Conservation (phyloP, 1,140 invertebrate genomes). For the Monochamus saltuarius region DNA sequence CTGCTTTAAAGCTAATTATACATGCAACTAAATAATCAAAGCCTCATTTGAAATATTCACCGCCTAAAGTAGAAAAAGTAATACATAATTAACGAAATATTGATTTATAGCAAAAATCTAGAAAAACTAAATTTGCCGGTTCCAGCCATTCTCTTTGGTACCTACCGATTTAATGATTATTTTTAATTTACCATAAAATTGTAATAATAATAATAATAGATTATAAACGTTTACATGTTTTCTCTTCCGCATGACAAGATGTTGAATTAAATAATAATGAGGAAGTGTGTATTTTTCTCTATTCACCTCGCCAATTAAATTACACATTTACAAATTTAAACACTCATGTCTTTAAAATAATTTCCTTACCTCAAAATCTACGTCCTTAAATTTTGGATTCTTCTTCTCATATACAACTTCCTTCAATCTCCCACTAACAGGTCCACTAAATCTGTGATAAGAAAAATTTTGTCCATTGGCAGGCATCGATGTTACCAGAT, state of each 20-base stretch:
- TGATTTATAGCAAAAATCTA: background rate
- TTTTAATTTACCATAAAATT: too few relatives aligned
- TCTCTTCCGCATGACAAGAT: background rate
- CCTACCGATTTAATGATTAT: too few relatives aligned
- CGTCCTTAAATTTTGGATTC: slow-evolving; percentile 13
- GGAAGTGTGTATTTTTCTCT: background rate
- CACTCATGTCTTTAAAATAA: background rate
- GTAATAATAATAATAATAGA: background rate
- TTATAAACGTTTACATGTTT: background rate
- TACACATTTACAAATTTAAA: background rate
- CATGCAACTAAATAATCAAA: too few relatives aligned
- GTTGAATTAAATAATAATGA: background rate
- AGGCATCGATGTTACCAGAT: background rate
- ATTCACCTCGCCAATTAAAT: background rate
- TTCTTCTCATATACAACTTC: slow-evolving; percentile 45
- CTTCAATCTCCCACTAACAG: slow-evolving; percentile 61
- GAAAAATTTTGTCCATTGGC: slow-evolving; percentile 57
- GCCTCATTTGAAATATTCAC: background rate
- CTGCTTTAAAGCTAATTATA: too few relatives aligned
- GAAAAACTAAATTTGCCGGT: background rate
- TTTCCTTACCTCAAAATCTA: slow-evolving; percentile 59
- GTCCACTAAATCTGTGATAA: slow-evolving; percentile 65
- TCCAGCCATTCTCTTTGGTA: background rate
- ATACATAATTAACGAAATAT: background rate
- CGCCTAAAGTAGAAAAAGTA: background rate